A percentile compares a stretch with the other conserved stretches of the same genome.
Conservation (phyloP, 23 tunicate species). For the Halocynthia roretzi region DNA sequence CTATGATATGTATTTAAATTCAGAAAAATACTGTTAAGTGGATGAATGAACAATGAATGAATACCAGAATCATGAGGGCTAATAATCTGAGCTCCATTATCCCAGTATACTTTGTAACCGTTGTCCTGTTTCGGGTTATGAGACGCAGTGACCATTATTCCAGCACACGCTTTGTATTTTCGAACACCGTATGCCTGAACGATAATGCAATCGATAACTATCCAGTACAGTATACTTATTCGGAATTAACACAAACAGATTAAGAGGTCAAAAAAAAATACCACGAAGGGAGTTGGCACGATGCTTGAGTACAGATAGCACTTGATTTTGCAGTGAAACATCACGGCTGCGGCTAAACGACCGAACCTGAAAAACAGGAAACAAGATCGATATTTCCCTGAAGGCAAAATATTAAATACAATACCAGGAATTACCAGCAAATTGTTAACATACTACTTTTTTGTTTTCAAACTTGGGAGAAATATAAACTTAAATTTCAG, state of each 20-base stretch:
- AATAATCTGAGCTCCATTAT: constrained; percentile 94
- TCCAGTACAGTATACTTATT: neutral
- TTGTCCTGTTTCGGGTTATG: constrained; percentile 99
- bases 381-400: neutral
- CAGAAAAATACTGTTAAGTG: too few relatives aligned
- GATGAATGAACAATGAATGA: neutral
- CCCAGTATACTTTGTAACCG: constrained; percentile 95
- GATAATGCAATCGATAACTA: neutral
- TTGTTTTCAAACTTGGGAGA: constrained; percentile 1
- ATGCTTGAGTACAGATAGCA: constrained; percentile 80
- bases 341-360: constrained; percentile 67
- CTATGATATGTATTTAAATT: too few relatives aligned
- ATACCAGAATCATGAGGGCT: constrained; percentile 91
- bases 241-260: neutral
- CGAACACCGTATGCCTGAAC: constrained; percentile 73
- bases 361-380: constrained; percentile 60
- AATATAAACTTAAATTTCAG: constrained; percentile 4
- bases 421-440: neutral
- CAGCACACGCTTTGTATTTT: constrained; percentile 68
- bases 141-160: constrained; percentile 95
- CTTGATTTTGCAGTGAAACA: constrained; percentile 51
- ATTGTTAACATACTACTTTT: neutral
- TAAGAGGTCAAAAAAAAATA: constrained; percentile 9
- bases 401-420: neutral
- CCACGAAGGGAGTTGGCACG: constrained; percentile 99